Conservation (phyloP, 1,140 invertebrate species). For the Heliothis virescens region DNA sequence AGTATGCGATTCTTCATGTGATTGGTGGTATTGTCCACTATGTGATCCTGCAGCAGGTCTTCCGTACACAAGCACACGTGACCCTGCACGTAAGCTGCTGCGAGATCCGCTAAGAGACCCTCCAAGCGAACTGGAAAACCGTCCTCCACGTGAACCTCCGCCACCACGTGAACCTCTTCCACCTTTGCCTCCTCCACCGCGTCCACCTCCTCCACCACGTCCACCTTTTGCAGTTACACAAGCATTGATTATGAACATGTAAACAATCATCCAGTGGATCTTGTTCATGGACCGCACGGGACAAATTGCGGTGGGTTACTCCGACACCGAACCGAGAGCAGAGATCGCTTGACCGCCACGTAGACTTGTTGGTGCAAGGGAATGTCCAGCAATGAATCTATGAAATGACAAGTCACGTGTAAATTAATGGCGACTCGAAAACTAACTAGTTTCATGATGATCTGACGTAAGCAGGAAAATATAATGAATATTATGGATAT, state of each 20-base stretch:
- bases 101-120: neutral
- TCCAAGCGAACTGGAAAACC: neutral
- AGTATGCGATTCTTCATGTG: too few relatives aligned
- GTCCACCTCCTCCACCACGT: conserved; percentile 58
- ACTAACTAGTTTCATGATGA: too few relatives aligned
- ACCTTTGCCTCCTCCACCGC: conserved; percentile 58
- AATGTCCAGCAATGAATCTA: conserved; percentile 21
- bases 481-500: too few relatives aligned
- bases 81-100: too few relatives aligned
- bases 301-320: conserved; percentile 74
- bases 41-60: neutral
- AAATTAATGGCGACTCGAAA: neutral
- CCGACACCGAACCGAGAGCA: conserved; percentile 57
- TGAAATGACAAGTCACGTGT: neutral
- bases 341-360: conserved; percentile 69
- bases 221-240: conserved; percentile 71
- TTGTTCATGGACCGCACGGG: conserved; percentile 72
- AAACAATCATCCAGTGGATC: conserved; percentile 56
- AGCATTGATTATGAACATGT: conserved; percentile 51
- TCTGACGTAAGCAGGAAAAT: too few relatives aligned
- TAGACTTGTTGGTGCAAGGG: conserved; percentile 68
- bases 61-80: neutral
- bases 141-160: neutral
- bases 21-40: too few relatives aligned
- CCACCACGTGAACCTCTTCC: conserved; percentile 27